These are phyloP conservation scores for Miichthys miiuy DNA, from an alignment of 2,797 vertebrate species.

Conservation along the genomic window DNA sequence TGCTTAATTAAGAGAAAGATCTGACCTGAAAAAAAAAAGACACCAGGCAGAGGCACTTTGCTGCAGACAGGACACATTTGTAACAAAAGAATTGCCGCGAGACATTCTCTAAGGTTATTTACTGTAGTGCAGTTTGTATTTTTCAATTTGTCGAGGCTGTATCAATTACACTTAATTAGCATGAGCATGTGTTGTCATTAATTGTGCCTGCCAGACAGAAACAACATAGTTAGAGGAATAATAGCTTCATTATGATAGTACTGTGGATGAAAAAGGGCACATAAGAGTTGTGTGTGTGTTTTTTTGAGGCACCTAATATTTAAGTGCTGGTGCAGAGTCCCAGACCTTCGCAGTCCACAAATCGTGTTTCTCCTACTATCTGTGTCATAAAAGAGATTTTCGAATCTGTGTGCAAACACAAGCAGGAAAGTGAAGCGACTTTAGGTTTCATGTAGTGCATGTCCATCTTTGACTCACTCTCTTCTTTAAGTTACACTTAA, in stretches of 20 bases:
- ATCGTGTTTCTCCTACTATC: not conserved
- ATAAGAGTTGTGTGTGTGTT: not conserved
- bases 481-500: not conserved
- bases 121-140: not conserved
- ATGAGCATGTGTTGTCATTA: not conserved
- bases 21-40: not conserved
- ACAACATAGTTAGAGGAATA: not conserved
- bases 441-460: not conserved
- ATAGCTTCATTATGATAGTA: not conserved
- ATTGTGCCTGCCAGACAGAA: slow-evolving; percentile 1
- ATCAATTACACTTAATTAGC: not conserved
- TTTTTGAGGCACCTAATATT: not conserved
- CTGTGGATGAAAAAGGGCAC: not conserved
- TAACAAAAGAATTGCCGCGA: not conserved
- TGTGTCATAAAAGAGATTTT: slow-evolving; percentile 19
- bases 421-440: not conserved
- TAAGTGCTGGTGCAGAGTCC: not conserved
- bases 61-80: slow-evolving; percentile 7
- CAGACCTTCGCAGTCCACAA: slow-evolving; percentile 1
- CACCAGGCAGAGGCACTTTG: not conserved
- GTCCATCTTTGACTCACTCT: not conserved
- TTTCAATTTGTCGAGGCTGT: not conserved
- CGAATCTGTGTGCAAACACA: not conserved
- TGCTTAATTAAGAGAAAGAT: slow-evolving; percentile 13
- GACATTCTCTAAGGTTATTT: not conserved